A percentile compares a stretch with the other conserved stretches of the same genome.
Conservation (phyloP, 2,113 vertebrate species). For the Synchiropus splendidus region DNA sequence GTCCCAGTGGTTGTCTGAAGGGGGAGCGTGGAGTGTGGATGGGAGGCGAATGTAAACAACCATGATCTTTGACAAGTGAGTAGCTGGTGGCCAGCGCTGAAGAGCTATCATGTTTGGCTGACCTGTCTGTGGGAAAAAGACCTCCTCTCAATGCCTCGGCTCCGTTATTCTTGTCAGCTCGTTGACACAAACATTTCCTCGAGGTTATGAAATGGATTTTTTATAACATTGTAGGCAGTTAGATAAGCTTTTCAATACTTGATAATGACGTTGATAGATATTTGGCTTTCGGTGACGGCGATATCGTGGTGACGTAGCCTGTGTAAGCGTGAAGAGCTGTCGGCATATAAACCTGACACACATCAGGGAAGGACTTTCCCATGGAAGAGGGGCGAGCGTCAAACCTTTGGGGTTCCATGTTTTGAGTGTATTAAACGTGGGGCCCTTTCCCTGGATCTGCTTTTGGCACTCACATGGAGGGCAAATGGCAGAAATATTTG, state of each 20-base stretch:
- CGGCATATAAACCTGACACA: conserved; percentile 51
- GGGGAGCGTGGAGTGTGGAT: conserved; percentile 25
- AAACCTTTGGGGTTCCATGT: too few relatives aligned
- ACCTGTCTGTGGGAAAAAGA: conserved; percentile 36
- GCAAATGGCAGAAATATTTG: too few relatives aligned
- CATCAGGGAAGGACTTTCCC: conserved; percentile 15
- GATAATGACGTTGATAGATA: neutral
- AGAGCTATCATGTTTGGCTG: conserved; percentile 23
- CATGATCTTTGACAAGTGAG: conserved; percentile 51
- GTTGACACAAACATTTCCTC: too few relatives aligned
- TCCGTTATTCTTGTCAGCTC: too few relatives aligned
- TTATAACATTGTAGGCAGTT: too few relatives aligned
- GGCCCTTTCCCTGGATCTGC: too few relatives aligned
- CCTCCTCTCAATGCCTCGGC: neutral
- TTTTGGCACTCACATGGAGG: too few relatives aligned
- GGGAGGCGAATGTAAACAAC: conserved; percentile 60
- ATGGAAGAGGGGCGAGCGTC: too few relatives aligned
- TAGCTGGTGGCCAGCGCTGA: conserved; percentile 43
- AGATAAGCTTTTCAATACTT: too few relatives aligned
- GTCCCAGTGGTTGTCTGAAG: conserved; percentile 35
- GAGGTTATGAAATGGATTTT: too few relatives aligned
- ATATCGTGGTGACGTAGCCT: conserved; percentile 5
- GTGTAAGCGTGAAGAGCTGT: conserved; percentile 40
- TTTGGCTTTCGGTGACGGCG: neutral
- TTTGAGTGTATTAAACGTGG: too few relatives aligned